Conservation (phyloP, 2,113 vertebrate genomes). For the Indicator indicator region DNA sequence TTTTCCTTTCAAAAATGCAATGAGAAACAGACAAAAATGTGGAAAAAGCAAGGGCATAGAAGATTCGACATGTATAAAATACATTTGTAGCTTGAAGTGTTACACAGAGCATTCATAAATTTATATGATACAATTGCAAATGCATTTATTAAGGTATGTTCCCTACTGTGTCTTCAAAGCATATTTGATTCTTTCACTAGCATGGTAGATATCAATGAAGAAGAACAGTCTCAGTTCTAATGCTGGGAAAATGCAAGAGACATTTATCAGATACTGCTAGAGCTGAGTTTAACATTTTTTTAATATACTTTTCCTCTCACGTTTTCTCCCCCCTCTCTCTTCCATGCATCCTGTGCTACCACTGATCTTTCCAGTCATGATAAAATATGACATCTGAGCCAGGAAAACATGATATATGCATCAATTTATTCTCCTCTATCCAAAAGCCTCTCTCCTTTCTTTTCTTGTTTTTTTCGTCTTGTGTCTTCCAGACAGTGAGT, state of each 20-base stretch:
- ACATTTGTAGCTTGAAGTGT: not conserved
- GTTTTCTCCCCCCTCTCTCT: not conserved
- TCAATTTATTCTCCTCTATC: conserved; percentile 42
- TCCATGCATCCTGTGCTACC: not conserved
- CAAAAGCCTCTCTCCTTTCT: not conserved
- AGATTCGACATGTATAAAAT: not conserved
- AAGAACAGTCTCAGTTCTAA: fast-evolving
- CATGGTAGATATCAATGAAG: not conserved
- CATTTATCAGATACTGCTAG: not conserved
- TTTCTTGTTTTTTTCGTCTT: not conserved
- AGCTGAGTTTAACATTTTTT: not conserved
- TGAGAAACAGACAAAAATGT: not conserved
- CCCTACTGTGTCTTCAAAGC: not conserved
- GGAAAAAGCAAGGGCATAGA: not conserved
- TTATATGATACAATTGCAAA: not conserved
- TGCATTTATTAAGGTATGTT: not conserved
- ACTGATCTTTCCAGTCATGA: not conserved
- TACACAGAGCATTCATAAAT: not conserved
- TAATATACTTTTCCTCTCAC: not conserved
- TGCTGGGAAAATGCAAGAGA: not conserved
- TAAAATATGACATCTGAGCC: not conserved
- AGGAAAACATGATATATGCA: not conserved
- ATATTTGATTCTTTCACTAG: not conserved
- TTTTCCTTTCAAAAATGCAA: not conserved
- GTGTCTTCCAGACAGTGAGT: not conserved